These are phyloP conservation scores for Drosophila subsilvestris DNA, from an alignment of 2,888 invertebrate genomes.

Conservation along the genomic window DNA sequence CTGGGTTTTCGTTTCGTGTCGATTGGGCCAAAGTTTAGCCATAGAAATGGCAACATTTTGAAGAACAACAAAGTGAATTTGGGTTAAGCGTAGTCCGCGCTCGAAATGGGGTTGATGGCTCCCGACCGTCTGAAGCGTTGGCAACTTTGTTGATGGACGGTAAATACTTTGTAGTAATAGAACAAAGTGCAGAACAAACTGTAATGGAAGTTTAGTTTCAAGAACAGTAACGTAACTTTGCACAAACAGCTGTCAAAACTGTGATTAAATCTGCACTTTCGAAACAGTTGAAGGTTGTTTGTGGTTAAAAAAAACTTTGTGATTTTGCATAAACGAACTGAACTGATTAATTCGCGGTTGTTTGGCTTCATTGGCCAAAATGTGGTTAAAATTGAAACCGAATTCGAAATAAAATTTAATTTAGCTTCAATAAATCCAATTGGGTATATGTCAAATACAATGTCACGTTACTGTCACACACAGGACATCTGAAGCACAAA, in stretches of 20 bases:
- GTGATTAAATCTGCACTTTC: not conserved
- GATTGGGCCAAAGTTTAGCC: constrained; percentile 26
- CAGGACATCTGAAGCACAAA: not conserved
- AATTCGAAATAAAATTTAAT: not conserved
- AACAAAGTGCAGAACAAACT: constrained; percentile 18
- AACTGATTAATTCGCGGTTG: not conserved
- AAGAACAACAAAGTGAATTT: constrained; percentile 23
- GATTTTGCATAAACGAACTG: not conserved
- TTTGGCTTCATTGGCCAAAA: not conserved
- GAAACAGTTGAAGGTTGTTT: constrained; percentile 2
- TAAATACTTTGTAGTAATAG: constrained; percentile 18
- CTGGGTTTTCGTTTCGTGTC: constrained; percentile 16
- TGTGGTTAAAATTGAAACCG: not conserved
- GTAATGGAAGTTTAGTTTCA: not conserved
- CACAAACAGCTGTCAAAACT: constrained; percentile 19
- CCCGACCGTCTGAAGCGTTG: constrained; percentile 14
- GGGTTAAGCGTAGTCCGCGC: constrained; percentile 17
- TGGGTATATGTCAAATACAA: not conserved
- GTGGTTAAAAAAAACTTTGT: not conserved
- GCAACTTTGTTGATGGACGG: constrained; percentile 27
- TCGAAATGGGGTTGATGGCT: constrained; percentile 22
- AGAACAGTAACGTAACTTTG: not conserved
- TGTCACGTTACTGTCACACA: not conserved
- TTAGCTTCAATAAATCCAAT: not conserved
- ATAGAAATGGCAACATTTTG: constrained; percentile 23